Base-by-base conservation (phyloP, 1,140 invertebrate genomes). In the Drosophila virilis region DNA sequence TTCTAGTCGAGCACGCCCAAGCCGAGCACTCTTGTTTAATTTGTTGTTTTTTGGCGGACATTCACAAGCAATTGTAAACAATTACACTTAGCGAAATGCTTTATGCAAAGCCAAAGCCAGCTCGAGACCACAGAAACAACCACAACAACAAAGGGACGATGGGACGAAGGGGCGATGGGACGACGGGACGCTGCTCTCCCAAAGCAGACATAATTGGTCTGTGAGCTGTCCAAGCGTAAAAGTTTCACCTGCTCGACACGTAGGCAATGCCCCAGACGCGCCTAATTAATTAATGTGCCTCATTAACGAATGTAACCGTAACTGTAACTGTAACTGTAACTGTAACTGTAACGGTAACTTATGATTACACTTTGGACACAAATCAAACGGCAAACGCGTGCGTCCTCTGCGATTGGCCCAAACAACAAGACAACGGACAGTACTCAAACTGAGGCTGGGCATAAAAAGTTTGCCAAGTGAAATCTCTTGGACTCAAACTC, bases 261-360 rank as follows among this genome's bases (percentile, higher is more conserved):
- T 77, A 69, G 66, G 22, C 54, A 45, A 6, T 22, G 46, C 68
- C 60, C 43, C 52, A 73, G 74, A 69, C 66, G 50, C 28, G 48
- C 73, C 60, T 88, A 88, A 88, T 88, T 88, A 86, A 86, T 86
- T 86, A 86, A 81, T 88, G 83, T 79, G 22, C 22, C 22, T 86
- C 82, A 88, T 86, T 86, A 86, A 68, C 65, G 76, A 70, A 50
- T 62, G 72, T 70, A 69, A 74, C 79, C 73, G 82, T 86, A 62
- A 50, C 22, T 28, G 22, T 50, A 33, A 22, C 43, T 15, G 43
- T 15, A 17, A n/a, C 46, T 66, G 17, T 17, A 17, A 17, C 17
- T 17, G 17, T 17, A 17, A 45, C 42, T 15, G 13, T 15, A 15
- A 62, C n/a, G n/a, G n/a, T n/a, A n/a, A n/a, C n/a, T n/a, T n/a